A percentile compares a stretch with the other conserved stretches of the same genome.
phyloP scores from a whole-genome alignment of 2,888 invertebrate species.

The Eupsilia transversa region DNA sequence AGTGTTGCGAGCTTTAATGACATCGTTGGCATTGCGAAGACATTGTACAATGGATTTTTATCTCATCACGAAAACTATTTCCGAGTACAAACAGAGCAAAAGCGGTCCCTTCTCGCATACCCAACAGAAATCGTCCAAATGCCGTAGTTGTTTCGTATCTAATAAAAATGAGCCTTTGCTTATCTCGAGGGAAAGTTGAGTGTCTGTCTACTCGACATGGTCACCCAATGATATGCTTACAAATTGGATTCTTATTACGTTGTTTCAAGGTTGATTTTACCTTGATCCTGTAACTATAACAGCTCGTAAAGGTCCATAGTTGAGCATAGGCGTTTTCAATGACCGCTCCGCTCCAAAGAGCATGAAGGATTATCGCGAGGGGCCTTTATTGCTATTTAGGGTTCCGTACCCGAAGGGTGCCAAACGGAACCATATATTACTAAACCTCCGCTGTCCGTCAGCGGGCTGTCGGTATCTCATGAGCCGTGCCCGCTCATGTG shows the following conservation, averaged over 20 bases:
- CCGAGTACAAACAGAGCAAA: neutral
- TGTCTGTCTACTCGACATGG: constrained; percentile 28
- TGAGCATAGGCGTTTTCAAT: constrained; percentile 18
- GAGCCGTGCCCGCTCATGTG: too few species aligned
- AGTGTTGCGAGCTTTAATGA: neutral
- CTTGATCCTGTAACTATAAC: neutral
- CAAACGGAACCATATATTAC: too few species aligned
- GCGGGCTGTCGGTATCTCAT: too few species aligned
- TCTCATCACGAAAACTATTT: constrained; percentile 34
- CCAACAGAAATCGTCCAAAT: constrained; percentile 26
- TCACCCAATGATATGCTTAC: neutral
- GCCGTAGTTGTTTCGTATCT: constrained; percentile 49
- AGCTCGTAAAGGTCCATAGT: constrained; percentile 6
- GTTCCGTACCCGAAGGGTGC: too few species aligned
- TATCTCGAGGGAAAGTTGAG: constrained; percentile 40
- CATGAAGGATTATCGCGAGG: constrained; percentile 4
- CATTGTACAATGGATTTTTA: constrained; percentile 29
- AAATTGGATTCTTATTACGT: constrained; percentile 10
- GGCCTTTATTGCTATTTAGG: constrained; percentile 4
- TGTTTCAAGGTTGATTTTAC: constrained; percentile 35
- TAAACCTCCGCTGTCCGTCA: too few species aligned
- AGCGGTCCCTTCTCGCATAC: constrained; percentile 18
- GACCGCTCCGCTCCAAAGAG: constrained; percentile 21
- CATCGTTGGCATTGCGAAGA: constrained; percentile 5
- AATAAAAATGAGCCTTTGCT: constrained; percentile 49